phyloP scores from a whole-genome alignment of 1,140 invertebrate genomes.

The Eriocheir sinensis region DNA sequence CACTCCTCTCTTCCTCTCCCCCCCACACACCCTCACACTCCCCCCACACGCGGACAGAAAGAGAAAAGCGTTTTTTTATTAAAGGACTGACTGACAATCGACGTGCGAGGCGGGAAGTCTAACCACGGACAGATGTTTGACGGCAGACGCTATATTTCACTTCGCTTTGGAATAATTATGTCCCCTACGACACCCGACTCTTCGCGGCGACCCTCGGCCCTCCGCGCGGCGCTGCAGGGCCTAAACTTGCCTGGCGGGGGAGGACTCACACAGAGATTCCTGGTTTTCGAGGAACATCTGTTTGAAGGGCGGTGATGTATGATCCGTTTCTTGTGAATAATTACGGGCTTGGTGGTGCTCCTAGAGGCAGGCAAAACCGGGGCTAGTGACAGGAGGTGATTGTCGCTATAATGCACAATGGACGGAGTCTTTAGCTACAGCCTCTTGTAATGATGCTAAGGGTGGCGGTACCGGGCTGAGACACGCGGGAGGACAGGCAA shows the following conservation, averaged over 20 bases:
- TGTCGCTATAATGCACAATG: constrained; percentile 44
- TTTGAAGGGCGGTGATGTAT: constrained; percentile 74
- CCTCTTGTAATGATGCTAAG: constrained; percentile 37
- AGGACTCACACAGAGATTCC: constrained; percentile 54
- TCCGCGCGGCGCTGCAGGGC: background rate
- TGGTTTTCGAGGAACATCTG: constrained; percentile 73
- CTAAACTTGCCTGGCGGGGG: background rate
- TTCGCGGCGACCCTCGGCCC: constrained; percentile 12
- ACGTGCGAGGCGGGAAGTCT: constrained; percentile 57
- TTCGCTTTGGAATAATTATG: constrained; percentile 73
- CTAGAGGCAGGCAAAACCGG: constrained; percentile 16
- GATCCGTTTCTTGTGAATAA: constrained; percentile 70
- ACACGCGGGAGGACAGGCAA: constrained; percentile 38
- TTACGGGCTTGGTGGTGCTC: constrained; percentile 47
- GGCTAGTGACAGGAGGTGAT: constrained; percentile 50
- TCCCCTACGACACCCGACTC: constrained; percentile 44
- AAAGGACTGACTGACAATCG: constrained; percentile 37
- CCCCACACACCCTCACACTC: background rate
- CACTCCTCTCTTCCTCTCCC: background rate
- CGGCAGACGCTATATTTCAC: constrained; percentile 75
- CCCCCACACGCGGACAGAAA: background rate
- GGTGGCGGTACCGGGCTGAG: no score
- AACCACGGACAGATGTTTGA: constrained; percentile 74
- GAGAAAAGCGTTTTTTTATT: background rate
- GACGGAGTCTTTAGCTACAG: background rate